Evolutionary conservation across 2,113 vertebrate species (phyloP).

Genomic region (Pristiophorus japonicus): DNA sequence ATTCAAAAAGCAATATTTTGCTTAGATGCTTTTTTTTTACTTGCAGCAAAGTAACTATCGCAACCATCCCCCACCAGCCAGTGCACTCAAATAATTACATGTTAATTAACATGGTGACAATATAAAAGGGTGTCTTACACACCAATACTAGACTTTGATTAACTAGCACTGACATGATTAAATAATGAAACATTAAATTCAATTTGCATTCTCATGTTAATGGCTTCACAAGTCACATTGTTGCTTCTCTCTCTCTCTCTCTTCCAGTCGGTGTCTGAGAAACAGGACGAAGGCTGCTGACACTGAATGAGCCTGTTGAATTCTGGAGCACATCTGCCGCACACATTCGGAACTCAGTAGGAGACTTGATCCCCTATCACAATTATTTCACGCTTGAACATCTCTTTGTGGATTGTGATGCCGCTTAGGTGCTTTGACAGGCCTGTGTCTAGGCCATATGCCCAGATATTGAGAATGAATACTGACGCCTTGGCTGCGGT

Average conservation of each 20-base stretch:
- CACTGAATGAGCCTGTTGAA: neutral
- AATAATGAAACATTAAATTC: slow-evolving; percentile 10
- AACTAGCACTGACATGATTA: neutral
- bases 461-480: neutral
- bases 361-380: neutral
- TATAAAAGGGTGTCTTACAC: neutral
- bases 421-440: neutral
- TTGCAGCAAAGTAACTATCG: neutral
- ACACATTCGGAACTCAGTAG: slow-evolving; percentile 13
- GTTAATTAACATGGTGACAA: neutral
- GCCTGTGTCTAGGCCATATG: slow-evolving; percentile 13
- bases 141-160: neutral
- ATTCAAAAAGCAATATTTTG: neutral
- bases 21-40: neutral
- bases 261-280: neutral
- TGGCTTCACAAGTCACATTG: neutral
- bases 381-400: neutral
- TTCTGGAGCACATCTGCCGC: slow-evolving; percentile 23
- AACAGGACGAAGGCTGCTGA: neutral
- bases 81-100: neutral
- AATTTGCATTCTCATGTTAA: neutral
- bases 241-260: slow-evolving; percentile 15
- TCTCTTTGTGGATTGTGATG: slow-evolving; percentile 31
- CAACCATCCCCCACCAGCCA: neutral
- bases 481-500: neutral